Evolutionary conservation across 2,797 vertebrate species (phyloP).

Genomic region (Allobates femoralis): DNA sequence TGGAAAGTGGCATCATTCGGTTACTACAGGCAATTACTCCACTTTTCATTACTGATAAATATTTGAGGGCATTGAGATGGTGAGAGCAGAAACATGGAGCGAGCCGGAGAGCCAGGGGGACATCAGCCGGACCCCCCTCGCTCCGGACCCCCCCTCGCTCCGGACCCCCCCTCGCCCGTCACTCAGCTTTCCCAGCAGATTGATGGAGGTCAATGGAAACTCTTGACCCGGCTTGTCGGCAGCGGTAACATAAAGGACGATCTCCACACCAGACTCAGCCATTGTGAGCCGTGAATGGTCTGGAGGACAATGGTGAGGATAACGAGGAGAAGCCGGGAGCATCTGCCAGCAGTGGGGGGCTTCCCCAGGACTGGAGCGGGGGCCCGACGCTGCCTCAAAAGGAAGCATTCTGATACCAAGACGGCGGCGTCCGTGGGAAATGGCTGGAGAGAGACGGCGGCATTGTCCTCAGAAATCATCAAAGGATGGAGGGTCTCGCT

Average conservation of each 20-base stretch:
- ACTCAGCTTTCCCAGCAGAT: constrained; percentile 37
- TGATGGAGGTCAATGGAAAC: constrained; percentile 17
- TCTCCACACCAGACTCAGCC: constrained; percentile 25
- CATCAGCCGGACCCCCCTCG: not conserved
- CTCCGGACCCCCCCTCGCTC: not conserved
- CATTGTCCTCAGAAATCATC: constrained; percentile 36
- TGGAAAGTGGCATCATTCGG: no score
- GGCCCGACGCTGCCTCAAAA: constrained; percentile 10
- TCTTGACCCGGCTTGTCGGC: constrained; percentile 49
- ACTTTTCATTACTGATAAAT: no score
- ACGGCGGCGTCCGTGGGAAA: constrained; percentile 21
- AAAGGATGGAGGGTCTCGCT: constrained; percentile 17
- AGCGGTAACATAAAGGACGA: not conserved
- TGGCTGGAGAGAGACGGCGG: not conserved
- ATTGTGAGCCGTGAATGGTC: constrained; percentile 37
- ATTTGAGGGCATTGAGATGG: no score
- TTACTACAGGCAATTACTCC: no score
- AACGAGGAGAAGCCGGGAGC: constrained; percentile 6
- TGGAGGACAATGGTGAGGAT: constrained; percentile 33
- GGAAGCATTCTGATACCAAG: constrained; percentile 4
- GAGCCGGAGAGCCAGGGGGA: not conserved
- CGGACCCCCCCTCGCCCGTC: not conserved
- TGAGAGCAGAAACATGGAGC: not conserved
- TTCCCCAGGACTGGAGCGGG: not conserved
- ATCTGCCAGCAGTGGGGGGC: constrained; percentile 39